These are phyloP conservation scores for Stenichneumon culpator DNA, from an alignment of 2,888 invertebrate genomes.

Conservation along the genomic window DNA sequence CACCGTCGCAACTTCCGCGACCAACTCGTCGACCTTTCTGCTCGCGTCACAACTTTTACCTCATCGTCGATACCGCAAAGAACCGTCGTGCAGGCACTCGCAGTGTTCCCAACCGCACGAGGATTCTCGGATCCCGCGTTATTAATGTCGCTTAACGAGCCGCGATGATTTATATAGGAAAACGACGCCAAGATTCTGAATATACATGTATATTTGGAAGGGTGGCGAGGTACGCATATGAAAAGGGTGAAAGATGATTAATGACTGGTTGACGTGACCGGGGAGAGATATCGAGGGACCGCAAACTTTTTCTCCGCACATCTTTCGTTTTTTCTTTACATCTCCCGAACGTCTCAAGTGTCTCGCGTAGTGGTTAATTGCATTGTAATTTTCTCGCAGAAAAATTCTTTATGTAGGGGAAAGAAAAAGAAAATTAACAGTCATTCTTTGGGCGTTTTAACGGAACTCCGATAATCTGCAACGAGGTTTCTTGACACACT, in stretches of 20 bases:
- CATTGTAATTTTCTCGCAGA: constrained; percentile 9
- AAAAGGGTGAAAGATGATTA: constrained; percentile 44
- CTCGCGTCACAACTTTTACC: constrained; percentile 63
- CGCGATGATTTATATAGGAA: constrained; percentile 64
- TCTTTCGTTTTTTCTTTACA: constrained; percentile 33
- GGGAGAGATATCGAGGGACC: constrained; percentile 32
- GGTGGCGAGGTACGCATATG: not conserved
- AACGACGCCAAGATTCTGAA: constrained; percentile 23
- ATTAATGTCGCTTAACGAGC: constrained; percentile 67
- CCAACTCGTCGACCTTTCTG: constrained; percentile 24
- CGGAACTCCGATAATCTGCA: not conserved
- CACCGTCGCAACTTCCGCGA: constrained; percentile 25
- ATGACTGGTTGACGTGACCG: constrained; percentile 48
- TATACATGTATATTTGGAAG: not conserved
- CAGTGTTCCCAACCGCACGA: constrained; percentile 21
- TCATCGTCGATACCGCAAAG: no score
- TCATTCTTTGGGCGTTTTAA: not conserved
- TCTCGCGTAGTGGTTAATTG: constrained; percentile 30
- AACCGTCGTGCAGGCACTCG: not conserved
- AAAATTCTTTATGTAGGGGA: not conserved
- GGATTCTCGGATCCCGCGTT: constrained; percentile 36
- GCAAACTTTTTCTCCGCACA: constrained; percentile 27
- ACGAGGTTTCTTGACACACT: not conserved
- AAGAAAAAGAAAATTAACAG: not conserved
- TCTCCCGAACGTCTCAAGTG: constrained; percentile 25